Evolutionary conservation across 1,140 invertebrate genomes (phyloP), one percentile per base, ranked within the genome.

Genomic region (Lordiphosa collinella): DNA sequence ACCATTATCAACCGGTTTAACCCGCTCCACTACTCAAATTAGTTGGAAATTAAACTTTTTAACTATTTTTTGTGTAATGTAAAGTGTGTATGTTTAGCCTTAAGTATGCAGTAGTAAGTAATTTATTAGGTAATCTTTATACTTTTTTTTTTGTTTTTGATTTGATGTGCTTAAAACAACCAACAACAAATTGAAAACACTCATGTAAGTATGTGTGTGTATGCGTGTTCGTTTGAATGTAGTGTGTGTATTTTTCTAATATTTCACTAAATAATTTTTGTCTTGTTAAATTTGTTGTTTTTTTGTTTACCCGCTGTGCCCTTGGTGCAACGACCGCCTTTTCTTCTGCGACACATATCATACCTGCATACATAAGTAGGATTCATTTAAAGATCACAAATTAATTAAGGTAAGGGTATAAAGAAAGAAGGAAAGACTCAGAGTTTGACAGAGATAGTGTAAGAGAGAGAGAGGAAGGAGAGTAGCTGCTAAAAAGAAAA

Each of bases 291-390:
- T 37, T 40, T 66, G 69, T 49, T 49, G 35, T 63, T 35, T 63
- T 35, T 61, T 56, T 65, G 44, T 86, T 93, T 97, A 97, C 96
- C 96, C 92, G 96, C 96, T 90, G 96, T 97, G 93, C 96, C 96
- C 93, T 96, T 96, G 90, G 96, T 97, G 92, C 96, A 97, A 91
- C 95, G 94, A 90, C 96, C 96, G 91, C 95, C 96, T 93, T 96
- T 97, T 90, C 96, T 93, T 91, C 96, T 93, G 89, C 96, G 94
- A 93, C 96, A 97, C 95, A 97, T 96, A 93, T 97, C 96, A 92
- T 96, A 97, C 94, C 96, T 97, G 94, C 91, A 29, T 29, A 89
- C 61, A 75, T 76, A 60, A 82, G 56, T 75, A 86, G 60, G 74
- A 37, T 40, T n/a, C 29, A 58, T 46, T 43, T 56, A 63, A 57